Evolutionary conservation across 2,113 vertebrate species (phyloP), one percentile per base, ranked within the genome.

Genomic region (Rissa tridactyla): DNA sequence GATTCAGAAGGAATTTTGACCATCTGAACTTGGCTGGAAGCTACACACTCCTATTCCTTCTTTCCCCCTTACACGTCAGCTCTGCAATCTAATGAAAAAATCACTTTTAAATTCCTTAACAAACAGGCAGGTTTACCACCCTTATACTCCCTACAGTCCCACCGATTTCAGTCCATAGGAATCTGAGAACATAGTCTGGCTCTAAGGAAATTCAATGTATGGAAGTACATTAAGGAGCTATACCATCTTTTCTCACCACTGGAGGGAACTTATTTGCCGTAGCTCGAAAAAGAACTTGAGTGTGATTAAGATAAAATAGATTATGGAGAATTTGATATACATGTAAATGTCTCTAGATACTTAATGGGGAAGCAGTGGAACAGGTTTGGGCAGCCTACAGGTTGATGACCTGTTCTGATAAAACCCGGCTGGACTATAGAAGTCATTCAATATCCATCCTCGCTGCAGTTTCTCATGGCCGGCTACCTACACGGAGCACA

Each of bases 381-480:
- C 94, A 86, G 92, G 96, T 96, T 96, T 92, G 62, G 76, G 75
- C 90, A 92, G 88, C 81, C 83, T 57, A 51, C 52, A 92, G 82
- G 72, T 91, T 96, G 95, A 97, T 96, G 94, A 94, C 91, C 91
- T 95, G 49, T 38, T 87, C 91, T 82, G 95, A 94, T 96, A 96
- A 97, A 89, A 69, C 36, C 71, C 29, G 66, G 38, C 86, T 92
- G 93, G 95, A 85, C 94, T 94, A 90, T 71, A 89, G 85, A 91
- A 84, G 95, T 86, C 94, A 96, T 92, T 90, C 88, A 95, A 93
- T 94, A 97, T 62, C 70, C 86, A 91, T 52, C 60, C 64, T 36
- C 44, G 51, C 54, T 89, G 80, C 77, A 89, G 77, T 49, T 93
- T 95, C 92, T 94, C 88, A 83, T 94, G 87, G 79, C 36, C 75